phyloP scores from a whole-genome alignment of 2,797 vertebrate species.

The Arnoldichthys spilopterus region DNA sequence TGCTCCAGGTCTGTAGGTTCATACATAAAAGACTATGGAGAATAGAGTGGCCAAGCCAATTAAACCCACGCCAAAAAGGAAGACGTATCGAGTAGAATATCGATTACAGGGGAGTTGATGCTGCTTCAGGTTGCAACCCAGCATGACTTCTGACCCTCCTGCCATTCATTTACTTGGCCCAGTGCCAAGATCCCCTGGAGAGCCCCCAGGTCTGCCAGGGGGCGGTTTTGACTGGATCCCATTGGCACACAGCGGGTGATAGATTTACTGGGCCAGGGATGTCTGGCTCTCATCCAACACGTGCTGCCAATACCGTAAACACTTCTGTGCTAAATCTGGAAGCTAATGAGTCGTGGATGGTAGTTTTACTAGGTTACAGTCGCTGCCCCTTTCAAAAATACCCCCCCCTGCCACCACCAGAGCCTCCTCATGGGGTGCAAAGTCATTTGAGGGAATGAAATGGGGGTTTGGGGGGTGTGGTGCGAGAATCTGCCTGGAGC shows the following conservation, averaged over 20 bases:
- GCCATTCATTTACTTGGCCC: neutral
- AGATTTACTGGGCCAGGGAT: slow-evolving; percentile 40
- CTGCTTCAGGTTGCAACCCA: neutral
- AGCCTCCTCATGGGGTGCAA: neutral
- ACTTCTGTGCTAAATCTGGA: slow-evolving; percentile 39
- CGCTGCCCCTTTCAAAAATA: slow-evolving; percentile 22
- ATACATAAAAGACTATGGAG: too few relatives aligned
- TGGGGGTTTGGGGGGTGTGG: neutral
- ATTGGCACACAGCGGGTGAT: slow-evolving; percentile 12
- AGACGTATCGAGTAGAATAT: neutral
- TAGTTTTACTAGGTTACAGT: neutral
- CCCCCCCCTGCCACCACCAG: neutral
- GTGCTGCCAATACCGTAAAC: slow-evolving; percentile 34
- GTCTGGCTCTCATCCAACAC: slow-evolving; percentile 57
- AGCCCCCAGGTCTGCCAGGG: neutral
- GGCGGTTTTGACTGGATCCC: slow-evolving; percentile 22
- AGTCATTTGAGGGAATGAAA: neutral
- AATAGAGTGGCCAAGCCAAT: too few relatives aligned
- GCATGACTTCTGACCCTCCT: neutral
- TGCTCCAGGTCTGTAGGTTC: too few relatives aligned
- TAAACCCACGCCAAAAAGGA: too few relatives aligned
- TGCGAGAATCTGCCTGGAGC: neutral
- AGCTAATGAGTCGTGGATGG: neutral
- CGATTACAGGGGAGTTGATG: neutral
- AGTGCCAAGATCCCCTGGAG: neutral